These are phyloP conservation scores for Ceratoteleas bidentatus DNA, from an alignment of 1,140 invertebrate species.

Conservation along the genomic window DNA sequence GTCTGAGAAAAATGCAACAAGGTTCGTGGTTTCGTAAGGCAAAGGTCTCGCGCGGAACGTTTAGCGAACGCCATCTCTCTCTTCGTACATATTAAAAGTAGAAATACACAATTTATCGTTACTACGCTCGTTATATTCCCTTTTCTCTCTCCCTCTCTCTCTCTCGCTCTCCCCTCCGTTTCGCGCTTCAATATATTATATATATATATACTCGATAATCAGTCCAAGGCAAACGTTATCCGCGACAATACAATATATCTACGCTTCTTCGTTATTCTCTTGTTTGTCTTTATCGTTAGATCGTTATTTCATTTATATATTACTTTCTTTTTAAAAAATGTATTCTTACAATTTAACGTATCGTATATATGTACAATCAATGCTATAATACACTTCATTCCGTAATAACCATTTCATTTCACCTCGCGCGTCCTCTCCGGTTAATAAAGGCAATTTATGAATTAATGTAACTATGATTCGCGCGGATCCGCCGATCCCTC, in stretches of 20 bases:
- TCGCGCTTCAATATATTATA: conserved; percentile 75
- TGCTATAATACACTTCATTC: conserved; percentile 79
- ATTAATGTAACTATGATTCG: conserved; percentile 78
- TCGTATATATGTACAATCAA: conserved; percentile 79
- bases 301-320: conserved; percentile 79
- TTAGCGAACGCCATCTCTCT: too few relatives aligned
- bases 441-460: conserved; percentile 81
- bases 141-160: too few relatives aligned
- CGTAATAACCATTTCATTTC: conserved; percentile 71
- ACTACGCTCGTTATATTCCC: conserved; percentile 71
- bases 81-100: conserved; percentile 82
- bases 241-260: conserved; percentile 78
- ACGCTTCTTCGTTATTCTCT: conserved; percentile 72
- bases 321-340: conserved; percentile 82
- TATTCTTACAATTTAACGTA: conserved; percentile 81
- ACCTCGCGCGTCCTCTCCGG: conserved; percentile 70
- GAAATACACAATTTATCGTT: conserved; percentile 80
- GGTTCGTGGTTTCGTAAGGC: too few relatives aligned
- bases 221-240: conserved; percentile 82
- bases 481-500: too few relatives aligned
- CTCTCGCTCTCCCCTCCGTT: too few relatives aligned
- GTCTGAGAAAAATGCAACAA: too few relatives aligned
- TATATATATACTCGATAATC: conserved; percentile 80
- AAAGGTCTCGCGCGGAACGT: too few relatives aligned
- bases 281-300: conserved; percentile 69